Percentiles rank a stretch among this genome's conserved stretches.
Conservation (phyloP, 2,888 invertebrate genomes). For the Lasioglossum pauxillum region DNA sequence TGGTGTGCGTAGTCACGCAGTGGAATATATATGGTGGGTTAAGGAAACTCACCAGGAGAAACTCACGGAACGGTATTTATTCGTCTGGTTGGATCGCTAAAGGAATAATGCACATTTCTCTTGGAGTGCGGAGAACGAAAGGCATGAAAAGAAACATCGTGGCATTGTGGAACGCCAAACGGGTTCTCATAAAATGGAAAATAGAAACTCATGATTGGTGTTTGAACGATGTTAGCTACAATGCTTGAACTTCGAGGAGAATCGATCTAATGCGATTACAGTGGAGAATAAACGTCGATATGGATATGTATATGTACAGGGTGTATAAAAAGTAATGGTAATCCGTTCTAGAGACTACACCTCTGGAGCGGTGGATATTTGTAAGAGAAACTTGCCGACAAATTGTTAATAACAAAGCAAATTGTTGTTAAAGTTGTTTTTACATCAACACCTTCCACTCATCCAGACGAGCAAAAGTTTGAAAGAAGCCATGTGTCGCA, state of each 20-base stretch:
- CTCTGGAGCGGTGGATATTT: no score
- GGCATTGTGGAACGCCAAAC: constrained; percentile 8
- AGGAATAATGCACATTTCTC: constrained; percentile 9
- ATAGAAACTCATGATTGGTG: constrained; percentile 23
- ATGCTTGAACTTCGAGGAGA: constrained; percentile 12
- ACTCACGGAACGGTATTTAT: background rate
- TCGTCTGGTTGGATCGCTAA: background rate
- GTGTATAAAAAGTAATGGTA: no score
- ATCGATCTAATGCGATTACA: constrained; percentile 15
- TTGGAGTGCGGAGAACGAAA: background rate
- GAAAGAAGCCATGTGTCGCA: no score
- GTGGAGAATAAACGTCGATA: background rate
- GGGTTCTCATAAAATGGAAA: constrained; percentile 36
- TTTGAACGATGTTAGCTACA: background rate
- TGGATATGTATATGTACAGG: background rate
- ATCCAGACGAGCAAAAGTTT: no score
- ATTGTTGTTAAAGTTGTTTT: no score
- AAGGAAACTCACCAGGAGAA: background rate
- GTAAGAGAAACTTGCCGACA: no score
- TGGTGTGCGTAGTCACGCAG: background rate
- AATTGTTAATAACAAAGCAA: no score
- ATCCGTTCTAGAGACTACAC: no score
- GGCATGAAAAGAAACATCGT: background rate
- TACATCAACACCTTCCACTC: no score
- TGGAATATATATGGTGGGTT: background rate